These are phyloP conservation scores for Temnopleurus reevesii DNA, from an alignment of 53 echinoderm and acorn worm genomes.

Conservation along the genomic window DNA sequence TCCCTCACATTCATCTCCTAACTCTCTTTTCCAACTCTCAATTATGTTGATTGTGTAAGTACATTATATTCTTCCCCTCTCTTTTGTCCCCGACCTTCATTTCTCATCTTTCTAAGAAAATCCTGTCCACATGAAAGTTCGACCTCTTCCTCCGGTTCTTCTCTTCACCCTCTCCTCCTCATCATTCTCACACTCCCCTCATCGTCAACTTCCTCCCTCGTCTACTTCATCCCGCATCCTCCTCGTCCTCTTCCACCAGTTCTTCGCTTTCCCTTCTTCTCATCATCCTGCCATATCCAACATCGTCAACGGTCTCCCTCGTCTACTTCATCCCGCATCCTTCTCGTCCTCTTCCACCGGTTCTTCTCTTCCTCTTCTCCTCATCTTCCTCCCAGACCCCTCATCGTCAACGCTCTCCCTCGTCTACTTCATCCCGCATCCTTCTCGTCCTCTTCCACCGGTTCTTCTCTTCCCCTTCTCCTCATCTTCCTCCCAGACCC, in stretches of 20 bases:
- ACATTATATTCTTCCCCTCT: not conserved
- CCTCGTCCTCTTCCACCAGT: not conserved
- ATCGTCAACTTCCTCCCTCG: not conserved
- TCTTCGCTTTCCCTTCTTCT: not conserved
- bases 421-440: not conserved
- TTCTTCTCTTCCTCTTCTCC: not conserved
- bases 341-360: not conserved
- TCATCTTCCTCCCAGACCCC: not conserved
- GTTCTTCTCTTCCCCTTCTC: not conserved
- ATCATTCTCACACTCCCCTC: not conserved
- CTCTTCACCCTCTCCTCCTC: not conserved
- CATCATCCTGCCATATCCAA: not conserved
- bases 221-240: not conserved
- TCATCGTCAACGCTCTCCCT: not conserved
- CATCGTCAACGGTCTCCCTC: too few relatives aligned
- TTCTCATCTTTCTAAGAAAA: too few relatives aligned
- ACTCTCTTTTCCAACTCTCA: too few relatives aligned
- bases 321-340: not conserved
- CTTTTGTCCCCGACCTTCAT: too few relatives aligned
- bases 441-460: not conserved
- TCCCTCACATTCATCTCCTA: too few relatives aligned
- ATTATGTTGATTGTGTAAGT: not conserved
- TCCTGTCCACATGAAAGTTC: too few relatives aligned
- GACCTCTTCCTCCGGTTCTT: too few relatives aligned
- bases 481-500: not conserved